Base-by-base conservation (phyloP, 2,797 vertebrate species). In the Dermochelys coriacea region DNA sequence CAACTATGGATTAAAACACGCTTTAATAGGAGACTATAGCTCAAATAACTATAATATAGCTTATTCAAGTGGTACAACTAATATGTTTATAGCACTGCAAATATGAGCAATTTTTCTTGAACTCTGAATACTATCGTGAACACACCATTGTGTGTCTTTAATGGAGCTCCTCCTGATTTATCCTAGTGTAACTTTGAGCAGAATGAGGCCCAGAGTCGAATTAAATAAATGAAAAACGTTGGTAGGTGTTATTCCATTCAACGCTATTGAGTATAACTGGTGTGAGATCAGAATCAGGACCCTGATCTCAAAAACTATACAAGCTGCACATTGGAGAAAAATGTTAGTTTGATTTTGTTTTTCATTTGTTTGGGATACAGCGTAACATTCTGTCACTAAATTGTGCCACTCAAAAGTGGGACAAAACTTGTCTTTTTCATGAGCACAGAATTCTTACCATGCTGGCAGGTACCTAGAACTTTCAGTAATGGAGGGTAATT, bases 401-500 rank as follows among this genome's bases (percentile, higher is more conserved):
- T 31, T 47, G 25, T 31, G 74, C 74, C 45, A 18, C 41, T 47
- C 45, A 31, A 9, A 77, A 47, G 15, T 77, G 45, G 16, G 47
- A 77, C 27, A 77, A 47, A 71, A 15, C 27, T 31, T 77, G 74
- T 49, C 45, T 80, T n/a, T 54, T 51, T 51, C 11, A n/a, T 37
- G 23, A 80, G 18, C 34, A 54, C 45, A 47, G 37, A 94, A 83
- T 89, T 96, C 75, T 94, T 94, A 85, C 85, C 84, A 92, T 91
- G 90, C 55, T 90, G 45, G 45, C 49, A 89, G 91, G 77, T 51
- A 77, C 47, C 64, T 85, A 79, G 52, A 82, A 50, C 57, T 96
- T 93, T 95, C 78, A 97, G 55, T 97, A 96, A 96, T 45, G 93
- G 57, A 89, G 50, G 88, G 55, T 85, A 89, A 93, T 97, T 97